phyloP scores from a whole-genome alignment of 2,797 vertebrate species.

The Intellagama lesueurii region DNA sequence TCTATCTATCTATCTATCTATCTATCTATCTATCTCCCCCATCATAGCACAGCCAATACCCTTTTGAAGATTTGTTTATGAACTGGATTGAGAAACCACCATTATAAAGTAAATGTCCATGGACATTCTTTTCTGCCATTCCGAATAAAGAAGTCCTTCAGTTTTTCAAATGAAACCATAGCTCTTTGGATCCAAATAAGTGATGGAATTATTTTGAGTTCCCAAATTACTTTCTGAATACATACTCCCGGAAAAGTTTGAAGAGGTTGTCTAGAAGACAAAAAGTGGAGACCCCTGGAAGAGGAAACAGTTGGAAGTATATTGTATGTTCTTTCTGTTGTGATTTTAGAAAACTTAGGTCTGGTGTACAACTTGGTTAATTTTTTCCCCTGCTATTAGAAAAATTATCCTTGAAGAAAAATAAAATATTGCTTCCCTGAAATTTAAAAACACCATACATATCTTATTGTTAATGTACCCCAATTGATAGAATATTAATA shows the following conservation, averaged over 20 bases:
- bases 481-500: constrained; percentile 51
- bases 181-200: background rate
- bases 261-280: no score
- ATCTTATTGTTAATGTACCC: constrained; percentile 12
- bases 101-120: no score
- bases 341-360: constrained; percentile 1
- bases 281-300: background rate
- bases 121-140: background rate
- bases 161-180: rapidly evolving
- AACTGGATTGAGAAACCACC: no score
- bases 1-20: no score
- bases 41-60: no score
- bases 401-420: constrained; percentile 20
- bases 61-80: background rate
- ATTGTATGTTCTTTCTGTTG: no score
- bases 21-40: no score
- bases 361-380: background rate
- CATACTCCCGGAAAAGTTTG: background rate
- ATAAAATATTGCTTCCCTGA: constrained; percentile 29
- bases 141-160: background rate
- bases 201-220: background rate
- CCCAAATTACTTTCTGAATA: background rate
- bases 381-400: constrained; percentile 29
- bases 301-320: no score
- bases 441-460: constrained; percentile 2